phyloP scores from a whole-genome alignment of 2,797 vertebrate species.

The Trematomus bernacchii region DNA sequence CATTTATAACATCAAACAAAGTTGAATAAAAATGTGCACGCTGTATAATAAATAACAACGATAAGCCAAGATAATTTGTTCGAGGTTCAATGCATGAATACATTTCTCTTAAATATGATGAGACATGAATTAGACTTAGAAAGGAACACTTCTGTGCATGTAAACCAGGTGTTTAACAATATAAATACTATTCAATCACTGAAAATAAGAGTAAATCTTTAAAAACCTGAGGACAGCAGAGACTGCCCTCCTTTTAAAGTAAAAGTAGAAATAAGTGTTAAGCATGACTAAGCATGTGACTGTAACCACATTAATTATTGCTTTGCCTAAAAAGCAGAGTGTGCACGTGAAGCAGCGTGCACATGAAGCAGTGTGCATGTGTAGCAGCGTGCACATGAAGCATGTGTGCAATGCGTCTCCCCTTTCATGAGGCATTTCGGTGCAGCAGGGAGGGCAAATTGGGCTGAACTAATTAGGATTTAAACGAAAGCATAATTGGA shows the following conservation, averaged over 20 bases:
- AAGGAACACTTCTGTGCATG: background rate
- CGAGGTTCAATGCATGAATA: no score
- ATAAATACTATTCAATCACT: background rate
- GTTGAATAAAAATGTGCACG: no score
- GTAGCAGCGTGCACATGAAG: no score
- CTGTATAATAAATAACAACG: no score
- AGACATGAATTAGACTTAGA: no score
- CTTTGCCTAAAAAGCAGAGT: slow-evolving; percentile 44
- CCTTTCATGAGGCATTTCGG: slow-evolving; percentile 85
- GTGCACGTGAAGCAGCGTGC: slow-evolving; percentile 23
- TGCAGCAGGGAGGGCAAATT: slow-evolving; percentile 91
- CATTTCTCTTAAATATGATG: background rate
- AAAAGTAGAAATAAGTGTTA: slow-evolving; percentile 8
- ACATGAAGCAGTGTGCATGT: slow-evolving; percentile 24
- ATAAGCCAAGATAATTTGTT: no score
- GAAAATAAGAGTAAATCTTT: background rate
- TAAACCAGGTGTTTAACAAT: background rate
- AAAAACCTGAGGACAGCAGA: background rate
- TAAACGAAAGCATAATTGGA: slow-evolving; percentile 99
- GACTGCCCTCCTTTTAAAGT: background rate
- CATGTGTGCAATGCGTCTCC: slow-evolving; percentile 79
- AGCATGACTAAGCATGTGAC: slow-evolving; percentile 23
- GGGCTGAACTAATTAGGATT: slow-evolving; percentile 99
- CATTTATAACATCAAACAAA: no score
- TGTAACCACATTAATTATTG: slow-evolving; percentile 24